Base-by-base conservation (phyloP, 2,888 invertebrate species). In the Dynastes hyllus region DNA sequence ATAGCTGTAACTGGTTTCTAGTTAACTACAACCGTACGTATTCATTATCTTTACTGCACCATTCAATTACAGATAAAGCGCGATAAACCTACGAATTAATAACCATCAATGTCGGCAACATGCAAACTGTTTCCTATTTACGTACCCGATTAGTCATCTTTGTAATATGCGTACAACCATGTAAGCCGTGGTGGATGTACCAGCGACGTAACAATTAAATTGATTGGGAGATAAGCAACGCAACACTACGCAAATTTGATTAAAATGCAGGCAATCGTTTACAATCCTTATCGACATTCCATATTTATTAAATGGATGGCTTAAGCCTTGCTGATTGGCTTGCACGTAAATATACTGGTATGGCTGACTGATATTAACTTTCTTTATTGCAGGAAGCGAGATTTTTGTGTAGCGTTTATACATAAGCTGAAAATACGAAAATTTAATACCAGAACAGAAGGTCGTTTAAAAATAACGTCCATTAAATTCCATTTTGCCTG, bases 71-170 rank as follows among this genome's bases (percentile, higher is more conserved):
- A 73, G 73, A 73, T 73, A 73, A 73, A 58, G 40, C 37, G 45
- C 73, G 73, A 73, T 73, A 73, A 73, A 73, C 73, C 58, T 58
- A 73, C 58, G 73, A 73, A 73, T 73, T 61, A 73, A 73, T 73
- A 58, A 40, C 73, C 73, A 73, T 73, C 73, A 73, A 58, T 53
- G 73, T 73, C 58, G 58, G 53, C 58, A 73, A 27, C 40, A 58
- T 58, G 73, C 73, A 61, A 58, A 40, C 40, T 37, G 22, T 73
- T 73, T 73, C 40, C 73, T 58, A 73, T 40, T 55, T 58, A 40
- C 40, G 40, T 58, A 45, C 50, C 22, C 9, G 73, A 61, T 73
- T 73, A 73, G 73, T 73, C 71, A 71, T 71, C 58, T 40, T 40
- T 40, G 9, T 67, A 67, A 32, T 67, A 50, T 67, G 50, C 67